These are phyloP conservation scores for Apolygus lucorum DNA, from an alignment of 1,140 invertebrate species.

Conservation along the genomic window DNA sequence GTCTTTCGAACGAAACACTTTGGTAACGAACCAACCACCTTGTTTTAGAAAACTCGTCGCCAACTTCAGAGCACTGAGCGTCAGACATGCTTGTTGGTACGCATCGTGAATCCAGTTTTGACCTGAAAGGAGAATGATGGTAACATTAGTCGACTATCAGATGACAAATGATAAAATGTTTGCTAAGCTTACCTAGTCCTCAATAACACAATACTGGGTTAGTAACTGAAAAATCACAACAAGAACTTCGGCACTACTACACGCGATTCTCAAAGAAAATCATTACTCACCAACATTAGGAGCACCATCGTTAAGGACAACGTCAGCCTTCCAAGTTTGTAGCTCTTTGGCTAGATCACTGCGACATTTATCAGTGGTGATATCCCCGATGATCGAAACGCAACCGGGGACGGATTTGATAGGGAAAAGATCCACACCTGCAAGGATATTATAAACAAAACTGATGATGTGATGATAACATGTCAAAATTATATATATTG, in stretches of 20 bases:
- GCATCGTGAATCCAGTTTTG: conserved; percentile 97
- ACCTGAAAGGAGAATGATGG: conserved; percentile 34
- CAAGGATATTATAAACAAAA: conserved; percentile 18
- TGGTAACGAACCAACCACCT: conserved; percentile 97
- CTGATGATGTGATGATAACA: no score
- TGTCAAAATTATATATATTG: no score
- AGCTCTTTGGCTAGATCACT: conserved; percentile 71
- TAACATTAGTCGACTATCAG: neutral
- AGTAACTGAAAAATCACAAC: conserved; percentile 10
- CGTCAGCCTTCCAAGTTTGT: conserved; percentile 93
- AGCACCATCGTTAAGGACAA: conserved; percentile 94
- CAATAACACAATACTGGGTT: no score
- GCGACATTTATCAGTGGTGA: conserved; percentile 88
- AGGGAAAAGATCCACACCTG: conserved; percentile 90
- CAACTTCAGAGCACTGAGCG: conserved; percentile 84
- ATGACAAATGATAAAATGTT: conserved; percentile 20
- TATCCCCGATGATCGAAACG: conserved; percentile 85
- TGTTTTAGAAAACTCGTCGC: conserved; percentile 84
- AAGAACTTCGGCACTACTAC: neutral
- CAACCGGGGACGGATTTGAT: conserved; percentile 89
- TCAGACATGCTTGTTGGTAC: conserved; percentile 84
- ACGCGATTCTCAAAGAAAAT: no score
- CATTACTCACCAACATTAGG: conserved; percentile 81
- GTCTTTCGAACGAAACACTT: conserved; percentile 98
- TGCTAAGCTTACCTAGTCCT: no score